These are phyloP conservation scores for Diplodus puntazzo DNA, from an alignment of 2,797 vertebrate species.

Conservation along the genomic window DNA sequence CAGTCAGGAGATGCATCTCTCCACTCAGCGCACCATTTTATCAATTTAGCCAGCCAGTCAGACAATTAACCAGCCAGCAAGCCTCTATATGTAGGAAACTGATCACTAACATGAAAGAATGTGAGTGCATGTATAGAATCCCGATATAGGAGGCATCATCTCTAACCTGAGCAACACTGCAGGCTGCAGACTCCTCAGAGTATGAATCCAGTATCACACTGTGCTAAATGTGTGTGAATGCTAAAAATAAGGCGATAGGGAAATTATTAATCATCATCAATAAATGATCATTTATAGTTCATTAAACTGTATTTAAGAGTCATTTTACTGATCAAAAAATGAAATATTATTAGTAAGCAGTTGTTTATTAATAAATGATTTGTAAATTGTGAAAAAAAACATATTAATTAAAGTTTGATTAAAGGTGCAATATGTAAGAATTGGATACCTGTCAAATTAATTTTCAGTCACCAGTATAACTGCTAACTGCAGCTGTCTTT, in stretches of 20 bases:
- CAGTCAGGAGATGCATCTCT: slow-evolving; percentile 22
- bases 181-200: background rate
- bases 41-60: slow-evolving; percentile 26
- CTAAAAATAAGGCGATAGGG: background rate
- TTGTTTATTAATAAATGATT: no score
- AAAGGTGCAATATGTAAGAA: no score
- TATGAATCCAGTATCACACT: background rate
- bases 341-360: no score
- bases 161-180: background rate
- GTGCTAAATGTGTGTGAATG: slow-evolving; percentile 16
- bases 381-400: no score
- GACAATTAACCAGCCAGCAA: slow-evolving; percentile 16
- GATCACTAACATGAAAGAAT: background rate
- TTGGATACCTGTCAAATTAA: no score
- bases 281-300: no score
- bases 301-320: no score
- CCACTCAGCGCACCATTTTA: background rate
- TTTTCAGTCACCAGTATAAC: no score
- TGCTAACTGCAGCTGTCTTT: no score
- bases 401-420: no score
- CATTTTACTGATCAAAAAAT: no score
- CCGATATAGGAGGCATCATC: background rate
- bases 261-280: no score
- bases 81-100: background rate
- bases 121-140: background rate